Evolutionary conservation across 2,797 vertebrate genomes (phyloP).

Genomic region (Enoplosus armatus): DNA sequence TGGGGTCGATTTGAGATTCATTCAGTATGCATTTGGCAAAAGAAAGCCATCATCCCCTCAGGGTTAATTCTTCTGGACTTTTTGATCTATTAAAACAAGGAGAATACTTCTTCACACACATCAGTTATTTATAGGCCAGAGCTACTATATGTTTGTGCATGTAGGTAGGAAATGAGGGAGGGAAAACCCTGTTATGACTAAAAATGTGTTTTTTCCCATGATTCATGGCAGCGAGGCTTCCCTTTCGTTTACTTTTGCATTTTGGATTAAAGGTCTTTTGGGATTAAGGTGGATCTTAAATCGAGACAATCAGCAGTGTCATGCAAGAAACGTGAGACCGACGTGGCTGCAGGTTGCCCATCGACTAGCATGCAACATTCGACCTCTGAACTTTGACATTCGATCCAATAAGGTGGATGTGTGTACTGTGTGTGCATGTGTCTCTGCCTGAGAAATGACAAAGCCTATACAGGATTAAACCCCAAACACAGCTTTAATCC

Average conservation of each 20-base stretch:
- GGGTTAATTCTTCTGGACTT: not conserved
- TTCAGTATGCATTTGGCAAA: not conserved
- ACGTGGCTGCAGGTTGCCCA: not conserved
- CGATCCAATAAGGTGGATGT: not conserved
- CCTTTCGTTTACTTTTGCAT: not conserved
- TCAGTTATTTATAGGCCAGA: not conserved
- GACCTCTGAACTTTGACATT: constrained; percentile 5
- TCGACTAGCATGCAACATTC: not conserved
- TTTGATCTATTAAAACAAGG: not conserved
- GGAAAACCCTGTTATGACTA: not conserved
- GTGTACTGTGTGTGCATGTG: not conserved
- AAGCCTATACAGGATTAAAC: not conserved
- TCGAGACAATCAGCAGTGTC: not conserved
- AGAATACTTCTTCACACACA: not conserved
- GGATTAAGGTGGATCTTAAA: not conserved
- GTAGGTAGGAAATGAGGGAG: not conserved
- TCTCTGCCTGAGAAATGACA: constrained; percentile 3
- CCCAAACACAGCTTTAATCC: constrained; percentile 13
- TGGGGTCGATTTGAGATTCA: constrained; percentile 6
- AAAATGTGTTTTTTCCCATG: not conserved
- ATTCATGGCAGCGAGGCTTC: not conserved
- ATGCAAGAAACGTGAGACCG: not conserved
- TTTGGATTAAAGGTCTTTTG: not conserved
- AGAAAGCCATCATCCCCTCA: not conserved
- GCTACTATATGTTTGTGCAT: not conserved